These are phyloP conservation scores for Epinotia brunnichana DNA, from an alignment of 2,888 invertebrate species.

Conservation along the genomic window DNA sequence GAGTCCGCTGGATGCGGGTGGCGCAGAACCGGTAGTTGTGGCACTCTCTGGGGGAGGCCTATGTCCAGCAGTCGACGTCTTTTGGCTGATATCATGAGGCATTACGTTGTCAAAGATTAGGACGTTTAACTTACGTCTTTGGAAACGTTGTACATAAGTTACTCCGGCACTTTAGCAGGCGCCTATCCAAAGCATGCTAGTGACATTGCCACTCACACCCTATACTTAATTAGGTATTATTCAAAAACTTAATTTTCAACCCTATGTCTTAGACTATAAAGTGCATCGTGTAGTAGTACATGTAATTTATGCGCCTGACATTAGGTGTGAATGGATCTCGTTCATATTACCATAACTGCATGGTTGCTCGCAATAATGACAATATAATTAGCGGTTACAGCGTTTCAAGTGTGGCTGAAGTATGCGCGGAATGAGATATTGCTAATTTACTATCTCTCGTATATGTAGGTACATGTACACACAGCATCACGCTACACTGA, in stretches of 20 bases:
- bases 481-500: background rate
- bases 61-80: too few species aligned
- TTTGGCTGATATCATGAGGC: too few species aligned
- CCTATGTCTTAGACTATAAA: background rate
- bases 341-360: slow-evolving; percentile 39
- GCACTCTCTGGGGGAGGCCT: too few species aligned
- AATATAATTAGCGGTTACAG: slow-evolving; percentile 36
- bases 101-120: too few species aligned
- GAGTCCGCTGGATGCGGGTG: too few species aligned
- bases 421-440: slow-evolving; percentile 27
- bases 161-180: background rate
- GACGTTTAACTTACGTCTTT: background rate
- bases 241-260: slow-evolving; percentile 2
- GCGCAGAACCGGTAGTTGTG: too few species aligned
- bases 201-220: slow-evolving; percentile 28
- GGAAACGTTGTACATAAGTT: background rate
- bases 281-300: background rate
- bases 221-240: slow-evolving; percentile 9
- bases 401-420: slow-evolving; percentile 25
- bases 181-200: slow-evolving; percentile 10
- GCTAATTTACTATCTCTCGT: background rate
- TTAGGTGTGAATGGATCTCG: slow-evolving; percentile 39
- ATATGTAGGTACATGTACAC: background rate
- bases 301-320: slow-evolving; percentile 31
- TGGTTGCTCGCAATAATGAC: slow-evolving; percentile 32